Evolutionary conservation across 2,888 invertebrate species (phyloP).

Genomic region (Apodemia duryi): DNA sequence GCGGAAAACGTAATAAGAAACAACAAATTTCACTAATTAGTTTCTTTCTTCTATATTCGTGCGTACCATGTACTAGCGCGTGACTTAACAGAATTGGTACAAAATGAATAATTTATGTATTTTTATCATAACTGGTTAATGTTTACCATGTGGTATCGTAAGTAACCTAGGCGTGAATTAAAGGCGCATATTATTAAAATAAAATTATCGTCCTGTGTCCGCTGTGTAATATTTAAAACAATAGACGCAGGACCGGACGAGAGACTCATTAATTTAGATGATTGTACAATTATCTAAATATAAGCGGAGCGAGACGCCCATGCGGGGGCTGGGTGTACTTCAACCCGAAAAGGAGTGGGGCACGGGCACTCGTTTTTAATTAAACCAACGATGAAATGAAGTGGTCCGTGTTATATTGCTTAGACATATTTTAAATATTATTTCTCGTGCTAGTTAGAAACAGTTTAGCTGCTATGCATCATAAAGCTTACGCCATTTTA

Average conservation of each 20-base stretch:
- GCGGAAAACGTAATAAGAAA: background rate
- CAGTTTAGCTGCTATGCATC: constrained; percentile 16
- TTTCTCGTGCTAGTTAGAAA: constrained; percentile 41
- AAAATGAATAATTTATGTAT: background rate
- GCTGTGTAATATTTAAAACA: constrained; percentile 64
- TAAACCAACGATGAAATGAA: constrained; percentile 79
- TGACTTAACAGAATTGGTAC: background rate
- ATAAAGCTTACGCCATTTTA: background rate
- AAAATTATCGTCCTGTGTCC: constrained; percentile 63
- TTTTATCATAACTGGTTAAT: background rate
- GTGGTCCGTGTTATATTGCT: constrained; percentile 75
- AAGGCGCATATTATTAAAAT: constrained; percentile 1
- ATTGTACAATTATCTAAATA: constrained; percentile 81
- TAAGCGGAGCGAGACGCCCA: constrained; percentile 74
- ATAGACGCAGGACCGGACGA: constrained; percentile 74
- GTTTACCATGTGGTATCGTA: background rate
- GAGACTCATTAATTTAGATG: constrained; percentile 80
- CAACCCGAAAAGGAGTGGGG: constrained; percentile 71
- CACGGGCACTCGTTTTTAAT: constrained; percentile 79
- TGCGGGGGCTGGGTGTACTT: constrained; percentile 65
- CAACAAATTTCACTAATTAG: background rate
- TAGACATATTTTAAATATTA: constrained; percentile 78
- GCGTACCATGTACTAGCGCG: background rate
- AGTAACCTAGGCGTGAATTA: background rate
- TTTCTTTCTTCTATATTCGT: background rate